Base-by-base conservation (phyloP, 2,888 invertebrate species). In the Blastobasis lacticolella region DNA sequence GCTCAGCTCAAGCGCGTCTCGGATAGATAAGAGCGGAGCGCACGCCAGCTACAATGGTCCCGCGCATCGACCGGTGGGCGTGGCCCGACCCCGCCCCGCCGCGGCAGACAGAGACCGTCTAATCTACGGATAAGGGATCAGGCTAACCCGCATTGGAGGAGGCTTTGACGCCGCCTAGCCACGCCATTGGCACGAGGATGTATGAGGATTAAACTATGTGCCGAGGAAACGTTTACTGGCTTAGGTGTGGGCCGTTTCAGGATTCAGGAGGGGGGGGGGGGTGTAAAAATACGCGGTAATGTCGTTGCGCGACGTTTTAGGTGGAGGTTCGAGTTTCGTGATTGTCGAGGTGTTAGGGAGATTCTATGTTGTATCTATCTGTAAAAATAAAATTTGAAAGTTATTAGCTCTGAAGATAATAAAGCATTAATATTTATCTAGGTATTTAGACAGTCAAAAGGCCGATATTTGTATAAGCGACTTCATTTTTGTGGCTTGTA, bases 101-200 rank as follows among this genome's bases (percentile, higher is more conserved):
- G 62, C 51, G 69, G 72, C 67, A 77, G 76, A 77, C 75, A 75
- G 78, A 78, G 78, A 78, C 66, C 79, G 74, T 67, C 83, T 88
- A 86, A 88, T 88, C 88, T 83, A 63, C 75, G 85, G 82, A 85
- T 88, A 87, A 83, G 78, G 87, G 87, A 87, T 87, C 79, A 85
- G 76, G 77, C 76, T 84, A 79, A 71, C 75, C 75, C 73, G 79
- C 62, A 78, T 82, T 80, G 84, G 84, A 80, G 81, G 82, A 78
- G 78, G 82, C 70, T 76, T 74, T 75, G 84, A 81, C 69, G 64
- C 75, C 80, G 82, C 81, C 81, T 79, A 76, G 80, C 69, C 67
- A 71, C 68, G 77, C 84, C 60, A 87, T 88, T 88, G 87, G 86
- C 73, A 78, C 72, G 72, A 58, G 77, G 80, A 76, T 82, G 75